Percentiles rank a stretch among this genome's conserved stretches.
Conservation (phyloP, 2,797 vertebrate species). For the Sus cebifrons region DNA sequence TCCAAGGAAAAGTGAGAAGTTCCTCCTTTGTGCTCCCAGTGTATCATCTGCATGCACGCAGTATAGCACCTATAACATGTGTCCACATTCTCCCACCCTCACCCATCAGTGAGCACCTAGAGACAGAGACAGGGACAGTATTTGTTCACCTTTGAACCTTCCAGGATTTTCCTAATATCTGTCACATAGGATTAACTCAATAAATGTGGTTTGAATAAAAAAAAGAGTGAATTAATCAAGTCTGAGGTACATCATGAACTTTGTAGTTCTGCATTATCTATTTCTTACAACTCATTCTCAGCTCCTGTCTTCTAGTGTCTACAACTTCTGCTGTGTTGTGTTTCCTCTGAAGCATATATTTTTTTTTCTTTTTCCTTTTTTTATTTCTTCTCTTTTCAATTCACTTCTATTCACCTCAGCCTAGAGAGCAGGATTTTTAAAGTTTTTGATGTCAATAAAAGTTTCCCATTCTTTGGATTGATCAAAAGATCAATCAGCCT, state of each 20-base stretch:
- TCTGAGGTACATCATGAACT: not conserved
- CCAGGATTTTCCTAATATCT: not conserved
- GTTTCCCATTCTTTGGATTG: not conserved
- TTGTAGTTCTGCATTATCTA: not conserved
- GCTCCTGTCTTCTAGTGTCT: not conserved
- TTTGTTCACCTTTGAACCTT: not conserved
- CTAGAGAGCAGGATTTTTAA: not conserved
- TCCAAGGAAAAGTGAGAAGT: not conserved
- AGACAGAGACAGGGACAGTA: not conserved
- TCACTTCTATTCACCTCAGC: not conserved
- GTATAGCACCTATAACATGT: accelerated
- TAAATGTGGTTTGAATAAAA: not conserved
- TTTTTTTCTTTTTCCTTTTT: slow-evolving; percentile 17
- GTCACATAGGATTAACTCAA: not conserved
- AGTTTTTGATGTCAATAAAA: not conserved
- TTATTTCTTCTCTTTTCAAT: not conserved
- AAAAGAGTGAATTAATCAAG: not conserved
- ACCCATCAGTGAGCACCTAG: not conserved
- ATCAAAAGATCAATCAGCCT: not conserved
- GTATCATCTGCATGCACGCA: not conserved
- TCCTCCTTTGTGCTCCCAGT: not conserved
- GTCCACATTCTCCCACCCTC: not conserved
- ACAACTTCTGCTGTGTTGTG: not conserved
- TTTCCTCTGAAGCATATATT: not conserved
- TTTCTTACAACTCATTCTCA: not conserved